A percentile compares a stretch with the other conserved stretches of the same genome.
Conservation (phyloP, 64 coral and sea anemone genomes). For the Porites lutea region DNA sequence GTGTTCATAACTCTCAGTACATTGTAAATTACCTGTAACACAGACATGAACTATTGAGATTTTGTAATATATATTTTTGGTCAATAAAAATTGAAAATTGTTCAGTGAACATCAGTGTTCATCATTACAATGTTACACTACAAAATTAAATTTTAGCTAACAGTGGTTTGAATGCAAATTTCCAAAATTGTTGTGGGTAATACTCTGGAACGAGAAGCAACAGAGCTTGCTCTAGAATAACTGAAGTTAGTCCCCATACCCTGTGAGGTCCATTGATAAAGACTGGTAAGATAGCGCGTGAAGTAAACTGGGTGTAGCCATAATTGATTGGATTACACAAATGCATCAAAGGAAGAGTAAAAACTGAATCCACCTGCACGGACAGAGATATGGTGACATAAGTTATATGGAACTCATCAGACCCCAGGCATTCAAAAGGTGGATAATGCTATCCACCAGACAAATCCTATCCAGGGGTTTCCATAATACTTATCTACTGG, state of each 20-base stretch:
- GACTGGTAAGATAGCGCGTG: constrained; percentile 66
- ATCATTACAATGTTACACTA: too few relatives aligned
- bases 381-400: not conserved
- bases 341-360: constrained; percentile 66
- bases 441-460: too few relatives aligned
- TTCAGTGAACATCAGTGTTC: not conserved
- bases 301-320: constrained; percentile 84
- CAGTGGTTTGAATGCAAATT: constrained; percentile 1
- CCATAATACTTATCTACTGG: too few relatives aligned
- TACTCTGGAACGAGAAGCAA: constrained; percentile 64
- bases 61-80: constrained; percentile 17
- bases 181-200: constrained; percentile 37
- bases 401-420: not conserved
- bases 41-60: not conserved
- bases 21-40: not conserved
- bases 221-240: constrained; percentile 78
- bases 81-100: constrained; percentile 1
- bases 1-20: not conserved
- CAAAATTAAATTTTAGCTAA: too few relatives aligned
- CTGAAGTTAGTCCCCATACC: constrained; percentile 96
- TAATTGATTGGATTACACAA: constrained; percentile 50
- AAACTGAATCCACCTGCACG: constrained; percentile 81
- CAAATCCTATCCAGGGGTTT: too few relatives aligned
- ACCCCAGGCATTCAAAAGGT: not conserved
- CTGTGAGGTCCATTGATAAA: constrained; percentile 83